These are phyloP conservation scores for Aphelenchoides besseyi DNA, from an alignment of 1,140 invertebrate species.

Conservation along the genomic window DNA sequence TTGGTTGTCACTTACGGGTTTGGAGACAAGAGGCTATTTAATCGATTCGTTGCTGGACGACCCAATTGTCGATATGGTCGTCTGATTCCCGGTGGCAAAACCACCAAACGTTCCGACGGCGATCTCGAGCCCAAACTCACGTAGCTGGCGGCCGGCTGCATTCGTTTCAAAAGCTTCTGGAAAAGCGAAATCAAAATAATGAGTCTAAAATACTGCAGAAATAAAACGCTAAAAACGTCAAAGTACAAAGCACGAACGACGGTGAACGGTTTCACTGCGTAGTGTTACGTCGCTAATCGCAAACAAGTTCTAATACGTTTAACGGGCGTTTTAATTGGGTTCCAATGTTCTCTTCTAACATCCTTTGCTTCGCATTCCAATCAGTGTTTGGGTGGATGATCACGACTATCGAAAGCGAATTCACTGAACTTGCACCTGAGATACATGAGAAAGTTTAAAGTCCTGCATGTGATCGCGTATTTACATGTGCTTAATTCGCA, in stretches of 20 bases:
- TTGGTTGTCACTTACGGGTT: background rate
- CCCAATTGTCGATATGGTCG: slow-evolving; percentile 3
- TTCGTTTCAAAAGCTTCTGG: no score
- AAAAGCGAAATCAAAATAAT: no score
- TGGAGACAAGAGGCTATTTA: background rate
- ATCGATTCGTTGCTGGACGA: slow-evolving; percentile 3
- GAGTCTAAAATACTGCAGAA: no score
- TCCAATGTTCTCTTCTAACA: background rate
- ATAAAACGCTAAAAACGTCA: background rate
- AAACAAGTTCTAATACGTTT: background rate
- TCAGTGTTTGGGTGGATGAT: background rate
- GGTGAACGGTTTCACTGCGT: background rate
- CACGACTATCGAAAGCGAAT: background rate
- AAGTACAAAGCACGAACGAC: background rate
- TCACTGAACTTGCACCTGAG: no score
- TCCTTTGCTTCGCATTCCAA: background rate
- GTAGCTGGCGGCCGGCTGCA: no score
- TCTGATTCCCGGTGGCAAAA: background rate
- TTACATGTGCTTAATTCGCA: no score
- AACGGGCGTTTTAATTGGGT: slow-evolving; percentile 5
- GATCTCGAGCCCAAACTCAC: slow-evolving; percentile 6
- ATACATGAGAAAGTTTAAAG: no score
- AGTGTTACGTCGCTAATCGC: background rate
- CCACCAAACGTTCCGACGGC: background rate
- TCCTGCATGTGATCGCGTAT: no score